Conservation (phyloP, 2,888 invertebrate genomes). For the Ennomos erosarius region DNA sequence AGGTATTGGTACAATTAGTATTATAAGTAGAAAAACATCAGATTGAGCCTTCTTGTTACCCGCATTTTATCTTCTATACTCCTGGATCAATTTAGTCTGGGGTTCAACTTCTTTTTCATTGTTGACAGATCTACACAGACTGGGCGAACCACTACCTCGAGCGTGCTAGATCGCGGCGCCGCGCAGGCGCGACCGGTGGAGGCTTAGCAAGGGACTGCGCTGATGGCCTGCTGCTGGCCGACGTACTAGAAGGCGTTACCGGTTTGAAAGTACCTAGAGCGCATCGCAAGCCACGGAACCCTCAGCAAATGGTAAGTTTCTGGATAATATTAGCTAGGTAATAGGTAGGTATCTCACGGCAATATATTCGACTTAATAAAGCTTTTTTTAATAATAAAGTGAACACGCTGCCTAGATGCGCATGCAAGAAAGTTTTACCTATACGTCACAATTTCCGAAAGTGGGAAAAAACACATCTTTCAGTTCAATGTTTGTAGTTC, state of each 20-base stretch:
- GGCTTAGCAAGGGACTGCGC: conserved; percentile 96
- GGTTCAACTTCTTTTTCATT: neutral
- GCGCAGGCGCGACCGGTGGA: conserved; percentile 87
- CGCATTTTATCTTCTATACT: too few relatives aligned
- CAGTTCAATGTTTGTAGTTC: neutral
- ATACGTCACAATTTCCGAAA: too few relatives aligned
- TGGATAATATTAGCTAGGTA: neutral
- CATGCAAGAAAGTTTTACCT: too few relatives aligned
- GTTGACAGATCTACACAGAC: conserved; percentile 96
- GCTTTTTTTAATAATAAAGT: too few relatives aligned
- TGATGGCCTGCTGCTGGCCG: conserved; percentile 96
- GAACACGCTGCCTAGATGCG: too few relatives aligned
- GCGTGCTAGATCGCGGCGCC: conserved; percentile 93
- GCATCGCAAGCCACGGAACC: conserved; percentile 93
- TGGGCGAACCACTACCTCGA: conserved; percentile 99
- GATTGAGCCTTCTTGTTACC: too few relatives aligned
- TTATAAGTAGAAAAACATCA: too few relatives aligned
- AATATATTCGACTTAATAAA: too few relatives aligned
- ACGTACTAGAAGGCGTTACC: conserved; percentile 97
- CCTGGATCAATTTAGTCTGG: too few relatives aligned
- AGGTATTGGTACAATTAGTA: too few relatives aligned
- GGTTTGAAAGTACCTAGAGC: conserved; percentile 88
- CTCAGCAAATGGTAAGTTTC: conserved; percentile 96
- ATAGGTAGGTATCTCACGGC: too few relatives aligned
- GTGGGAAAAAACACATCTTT: too few relatives aligned